These are phyloP conservation scores for Coryphaenoides rupestris DNA, from an alignment of 2,113 vertebrate genomes.

Conservation along the genomic window DNA sequence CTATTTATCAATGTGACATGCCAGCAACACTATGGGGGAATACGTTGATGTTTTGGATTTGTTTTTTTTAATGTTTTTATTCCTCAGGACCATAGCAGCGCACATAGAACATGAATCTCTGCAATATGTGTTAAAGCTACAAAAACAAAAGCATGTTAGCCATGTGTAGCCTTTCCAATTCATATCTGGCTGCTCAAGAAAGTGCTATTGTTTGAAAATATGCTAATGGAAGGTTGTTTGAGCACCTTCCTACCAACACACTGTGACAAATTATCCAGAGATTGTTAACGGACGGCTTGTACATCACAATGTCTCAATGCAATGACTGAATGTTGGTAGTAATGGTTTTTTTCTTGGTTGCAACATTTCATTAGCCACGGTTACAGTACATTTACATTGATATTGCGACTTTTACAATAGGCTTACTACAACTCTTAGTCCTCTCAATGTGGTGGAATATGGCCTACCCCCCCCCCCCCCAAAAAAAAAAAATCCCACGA, in stretches of 20 bases:
- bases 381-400: no score
- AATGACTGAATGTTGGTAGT: no score
- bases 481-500: no score
- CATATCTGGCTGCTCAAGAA: no score
- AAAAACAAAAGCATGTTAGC: background rate
- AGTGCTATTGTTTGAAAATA: background rate
- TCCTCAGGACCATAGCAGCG: constrained; percentile 14
- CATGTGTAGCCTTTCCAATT: background rate
- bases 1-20: constrained; percentile 38
- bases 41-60: constrained; percentile 20
- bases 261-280: constrained; percentile 30
- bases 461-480: no score
- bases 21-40: constrained; percentile 37
- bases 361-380: no score
- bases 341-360: no score
- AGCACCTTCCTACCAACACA: background rate
- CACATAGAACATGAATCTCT: background rate
- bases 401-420: no score
- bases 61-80: constrained; percentile 17
- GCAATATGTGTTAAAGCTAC: background rate
- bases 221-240: background rate
- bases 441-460: no score
- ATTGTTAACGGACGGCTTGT: no score
- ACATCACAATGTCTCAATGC: no score
- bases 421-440: no score